A percentile compares a stretch with the other conserved stretches of the same genome.
These are phyloP conservation scores for Turdus rufiventris DNA, from an alignment of 2,113 vertebrate species.

Conservation along the genomic window DNA sequence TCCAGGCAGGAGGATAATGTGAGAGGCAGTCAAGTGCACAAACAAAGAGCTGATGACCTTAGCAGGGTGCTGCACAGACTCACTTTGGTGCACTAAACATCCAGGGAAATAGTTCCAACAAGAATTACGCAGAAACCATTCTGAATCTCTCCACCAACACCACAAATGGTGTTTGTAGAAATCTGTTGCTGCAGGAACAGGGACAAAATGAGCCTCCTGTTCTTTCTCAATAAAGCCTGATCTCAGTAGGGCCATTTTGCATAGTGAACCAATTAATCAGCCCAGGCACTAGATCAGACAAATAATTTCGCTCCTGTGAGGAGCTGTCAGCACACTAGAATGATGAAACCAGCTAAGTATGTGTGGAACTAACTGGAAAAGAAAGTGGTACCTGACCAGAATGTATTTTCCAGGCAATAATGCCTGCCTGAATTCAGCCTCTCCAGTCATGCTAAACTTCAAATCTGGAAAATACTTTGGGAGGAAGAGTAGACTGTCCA, in stretches of 20 bases:
- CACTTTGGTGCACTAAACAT: neutral
- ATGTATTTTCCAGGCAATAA: neutral
- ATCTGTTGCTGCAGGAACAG: neutral
- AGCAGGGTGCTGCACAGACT: neutral
- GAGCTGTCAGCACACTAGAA: slow-evolving; percentile 17
- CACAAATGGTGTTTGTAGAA: neutral
- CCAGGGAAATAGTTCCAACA: neutral
- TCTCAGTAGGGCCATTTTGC: slow-evolving; percentile 16
- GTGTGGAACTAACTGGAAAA: slow-evolving; percentile 6
- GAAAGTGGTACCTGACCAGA: slow-evolving; percentile 17
- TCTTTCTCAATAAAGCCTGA: slow-evolving; percentile 10
- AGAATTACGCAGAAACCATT: neutral
- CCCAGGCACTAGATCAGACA: slow-evolving; percentile 22
- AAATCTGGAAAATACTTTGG: neutral
- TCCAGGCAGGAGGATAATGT: neutral
- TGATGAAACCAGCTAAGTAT: slow-evolving; percentile 32
- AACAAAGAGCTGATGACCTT: neutral
- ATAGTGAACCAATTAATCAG: slow-evolving; percentile 39
- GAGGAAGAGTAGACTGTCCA: neutral
- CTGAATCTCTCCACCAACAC: neutral
- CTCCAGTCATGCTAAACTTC: neutral
- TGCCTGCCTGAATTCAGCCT: neutral
- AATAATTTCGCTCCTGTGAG: neutral
- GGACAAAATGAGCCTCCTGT: neutral
- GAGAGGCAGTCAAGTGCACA: neutral